A percentile compares a stretch with the other conserved stretches of the same genome.
phyloP scores from a whole-genome alignment of 2,888 invertebrate species.

The Meliscaeva auricollis region DNA sequence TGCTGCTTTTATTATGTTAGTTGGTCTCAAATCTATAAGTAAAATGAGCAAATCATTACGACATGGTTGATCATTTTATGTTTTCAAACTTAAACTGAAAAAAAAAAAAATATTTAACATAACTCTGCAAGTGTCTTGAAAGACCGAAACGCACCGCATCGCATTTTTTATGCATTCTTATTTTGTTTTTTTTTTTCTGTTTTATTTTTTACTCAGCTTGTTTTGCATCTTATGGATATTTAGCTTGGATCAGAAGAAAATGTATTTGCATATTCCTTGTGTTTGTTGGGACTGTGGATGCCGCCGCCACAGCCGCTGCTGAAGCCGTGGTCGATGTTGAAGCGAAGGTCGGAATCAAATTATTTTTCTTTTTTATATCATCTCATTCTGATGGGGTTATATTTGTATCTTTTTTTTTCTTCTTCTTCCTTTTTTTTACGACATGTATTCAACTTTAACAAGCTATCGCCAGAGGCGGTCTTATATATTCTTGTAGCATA shows the following conservation, averaged over 20 bases:
- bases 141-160: constrained; percentile 49
- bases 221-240: constrained; percentile 63
- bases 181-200: constrained; percentile 8
- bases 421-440: constrained; percentile 30
- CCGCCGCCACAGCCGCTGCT: constrained; percentile 1
- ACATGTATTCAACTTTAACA: constrained; percentile 58
- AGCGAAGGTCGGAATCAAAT: constrained; percentile 72
- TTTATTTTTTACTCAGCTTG: constrained; percentile 15
- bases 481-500: constrained; percentile 47
- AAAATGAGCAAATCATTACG: neutral
- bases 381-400: constrained; percentile 22
- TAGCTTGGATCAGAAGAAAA: constrained; percentile 53
- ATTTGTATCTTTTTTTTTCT: constrained; percentile 7
- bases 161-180: constrained; percentile 67
- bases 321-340: neutral
- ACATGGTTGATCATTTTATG: neutral
- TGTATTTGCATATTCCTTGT: constrained; percentile 73
- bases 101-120: constrained; percentile 44
- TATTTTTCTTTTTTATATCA: constrained; percentile 54
- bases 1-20: too few species aligned
- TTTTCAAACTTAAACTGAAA: constrained; percentile 19
- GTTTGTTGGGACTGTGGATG: constrained; percentile 33
- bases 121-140: constrained; percentile 32
- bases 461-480: constrained; percentile 62
- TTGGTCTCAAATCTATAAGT: too few species aligned